Evolutionary conservation across 2,797 vertebrate genomes (phyloP).

Genomic region (Crenuchus spilurus): DNA sequence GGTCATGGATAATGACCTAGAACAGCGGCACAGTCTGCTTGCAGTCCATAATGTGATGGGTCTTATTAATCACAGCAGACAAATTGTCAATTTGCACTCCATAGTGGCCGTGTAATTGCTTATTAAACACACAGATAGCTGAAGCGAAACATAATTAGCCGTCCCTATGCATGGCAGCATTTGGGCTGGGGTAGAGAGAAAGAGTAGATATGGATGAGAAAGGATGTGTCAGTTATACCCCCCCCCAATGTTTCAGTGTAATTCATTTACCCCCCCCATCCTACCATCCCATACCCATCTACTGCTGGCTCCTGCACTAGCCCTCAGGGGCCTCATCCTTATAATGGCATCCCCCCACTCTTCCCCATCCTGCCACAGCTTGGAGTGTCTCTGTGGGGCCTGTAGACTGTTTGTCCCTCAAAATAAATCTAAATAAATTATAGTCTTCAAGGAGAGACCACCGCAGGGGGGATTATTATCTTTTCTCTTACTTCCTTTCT

Average conservation of each 20-base stretch:
- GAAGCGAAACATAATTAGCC: constrained; percentile 44
- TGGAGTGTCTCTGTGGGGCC: constrained; percentile 24
- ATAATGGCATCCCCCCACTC: constrained; percentile 40
- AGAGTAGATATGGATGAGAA: constrained; percentile 22
- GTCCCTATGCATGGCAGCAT: constrained; percentile 31
- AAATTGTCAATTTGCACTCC: constrained; percentile 55
- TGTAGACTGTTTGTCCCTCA: constrained; percentile 34
- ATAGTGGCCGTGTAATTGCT: constrained; percentile 48
- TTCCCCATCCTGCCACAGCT: constrained; percentile 12
- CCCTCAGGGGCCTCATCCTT: constrained; percentile 39
- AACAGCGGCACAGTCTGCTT: constrained; percentile 30
- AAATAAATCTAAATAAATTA: constrained; percentile 58
- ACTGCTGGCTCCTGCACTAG: constrained; percentile 10
- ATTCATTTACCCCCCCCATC: constrained; percentile 22
- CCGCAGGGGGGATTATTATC: constrained; percentile 15
- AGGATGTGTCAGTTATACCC: constrained; percentile 31
- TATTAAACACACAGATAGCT: constrained; percentile 55
- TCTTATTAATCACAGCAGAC: constrained; percentile 58
- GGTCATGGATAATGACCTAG: constrained; percentile 49
- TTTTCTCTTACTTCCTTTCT: constrained; percentile 2
- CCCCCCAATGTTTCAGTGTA: constrained; percentile 29
- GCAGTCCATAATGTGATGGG: constrained; percentile 39
- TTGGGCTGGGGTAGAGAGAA: neutral
- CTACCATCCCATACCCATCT: neutral
- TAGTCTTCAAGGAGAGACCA: constrained; percentile 19